Conservation (phyloP, 2,888 invertebrate species). For the Zygaena filipendulae region DNA sequence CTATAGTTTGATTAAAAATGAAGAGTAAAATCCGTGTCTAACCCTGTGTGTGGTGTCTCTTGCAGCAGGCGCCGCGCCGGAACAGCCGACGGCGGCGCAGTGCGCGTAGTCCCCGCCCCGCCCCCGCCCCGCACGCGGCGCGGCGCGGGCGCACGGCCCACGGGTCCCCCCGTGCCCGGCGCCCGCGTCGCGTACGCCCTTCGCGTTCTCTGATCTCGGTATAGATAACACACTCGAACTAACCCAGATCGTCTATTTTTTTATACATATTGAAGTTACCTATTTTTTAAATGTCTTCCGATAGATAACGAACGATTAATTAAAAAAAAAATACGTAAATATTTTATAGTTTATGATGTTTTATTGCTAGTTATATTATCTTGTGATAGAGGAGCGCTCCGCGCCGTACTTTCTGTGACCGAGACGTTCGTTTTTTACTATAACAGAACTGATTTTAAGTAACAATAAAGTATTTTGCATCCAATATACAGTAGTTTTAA, state of each 20-base stretch:
- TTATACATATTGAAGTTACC: conserved; percentile 33
- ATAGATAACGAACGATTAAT: no score
- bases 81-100: conserved; percentile 68
- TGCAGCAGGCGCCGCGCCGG: conserved; percentile 66
- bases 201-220: conserved; percentile 62
- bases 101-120: conserved; percentile 57
- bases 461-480: conserved; percentile 61
- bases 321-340: no score
- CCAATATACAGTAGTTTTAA: conserved; percentile 56
- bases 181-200: conserved; percentile 33
- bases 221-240: conserved; percentile 59
- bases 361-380: conserved; percentile 45
- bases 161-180: conserved; percentile 12
- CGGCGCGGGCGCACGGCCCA: conserved; percentile 17
- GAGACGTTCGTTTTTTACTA: conserved; percentile 53
- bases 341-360: no score
- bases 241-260: conserved; percentile 58
- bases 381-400: conserved; percentile 45
- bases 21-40: conserved; percentile 59
- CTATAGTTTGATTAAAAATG: no score
- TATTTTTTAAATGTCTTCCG: no score
- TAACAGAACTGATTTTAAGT: conserved; percentile 64
- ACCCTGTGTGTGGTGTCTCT: conserved; percentile 68
- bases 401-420: conserved; percentile 40
- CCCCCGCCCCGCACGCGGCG: conserved; percentile 27